Base-by-base conservation (phyloP, 2,888 invertebrate genomes). In the Rotaria sp. region DNA sequence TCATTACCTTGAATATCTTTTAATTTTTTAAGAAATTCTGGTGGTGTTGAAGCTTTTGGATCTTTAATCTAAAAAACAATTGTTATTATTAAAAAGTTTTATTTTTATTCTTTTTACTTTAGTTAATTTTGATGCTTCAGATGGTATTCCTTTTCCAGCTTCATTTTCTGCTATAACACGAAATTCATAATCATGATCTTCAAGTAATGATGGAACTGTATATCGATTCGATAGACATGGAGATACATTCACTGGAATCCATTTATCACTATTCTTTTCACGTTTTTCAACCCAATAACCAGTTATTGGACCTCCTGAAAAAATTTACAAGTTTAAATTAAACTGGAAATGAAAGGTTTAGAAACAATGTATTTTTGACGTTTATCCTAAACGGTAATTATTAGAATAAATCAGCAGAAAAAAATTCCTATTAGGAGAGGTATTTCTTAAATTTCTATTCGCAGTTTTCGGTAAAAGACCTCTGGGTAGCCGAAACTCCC, bases 201-300 rank as follows among this genome's bases (percentile, higher is more conserved):
- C 99, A 89, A 99, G 96, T 59, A 99, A 93, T 92, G 97, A 96
- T 87, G 94, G 93, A 90, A 97, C 95, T 92, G 97, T 98, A 89
- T 96, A 94, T 92, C 96, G 96, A 88, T 94, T 95, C 2, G 96
- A 93, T 50, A 89, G 89, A 86, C 89, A 89, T 0, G 94, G 93
- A 91, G 95, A 96, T 38, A 88, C n/a, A 88, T 92, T 92, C 80
- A 96, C 95, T 80, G 96, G 94, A 90, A 95, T 95, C 98, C 97
- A 98, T 87, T 95, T 94, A 88, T 90, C 91, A 86, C 90, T 89
- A 13, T 88, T 88, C 86, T 89, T 89, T 92, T 99, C 98, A 88
- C 96, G 94, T 91, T 98, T 98, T 91, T 99, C 99, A 87, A 99
- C 94, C 95, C 96, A 96, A 93, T 99, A 99, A n/a, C 99, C 98